Evolutionary conservation across 2,888 invertebrate genomes (phyloP).

Genomic region (Archips crataeganus): DNA sequence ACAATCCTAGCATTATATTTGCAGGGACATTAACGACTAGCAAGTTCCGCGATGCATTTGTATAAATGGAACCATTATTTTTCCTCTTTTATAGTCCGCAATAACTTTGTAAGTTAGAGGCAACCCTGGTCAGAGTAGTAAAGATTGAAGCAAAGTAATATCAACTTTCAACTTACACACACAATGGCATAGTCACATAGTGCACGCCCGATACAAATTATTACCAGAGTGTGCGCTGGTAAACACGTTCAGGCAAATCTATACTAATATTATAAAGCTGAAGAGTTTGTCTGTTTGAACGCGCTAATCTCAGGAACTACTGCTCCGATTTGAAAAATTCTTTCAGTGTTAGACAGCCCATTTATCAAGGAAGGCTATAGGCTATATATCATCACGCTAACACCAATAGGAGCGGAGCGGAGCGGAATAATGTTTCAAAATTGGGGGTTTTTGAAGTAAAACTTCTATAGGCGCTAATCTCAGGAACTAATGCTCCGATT

Average conservation of each 20-base stretch:
- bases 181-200: conserved; percentile 22
- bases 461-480: too few relatives aligned
- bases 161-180: conserved; percentile 37
- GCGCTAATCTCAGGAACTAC: too few relatives aligned
- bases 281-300: too few relatives aligned
- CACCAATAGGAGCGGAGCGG: too few relatives aligned
- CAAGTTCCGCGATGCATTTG: background rate
- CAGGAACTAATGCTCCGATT: too few relatives aligned
- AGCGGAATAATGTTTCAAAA: too few relatives aligned
- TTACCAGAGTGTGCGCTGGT: conserved; percentile 7
- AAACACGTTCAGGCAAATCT: conserved; percentile 19
- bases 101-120: background rate
- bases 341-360: too few relatives aligned
- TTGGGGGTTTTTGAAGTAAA: too few relatives aligned
- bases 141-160: conserved; percentile 37
- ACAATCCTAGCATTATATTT: background rate
- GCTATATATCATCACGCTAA: too few relatives aligned
- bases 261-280: too few relatives aligned
- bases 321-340: too few relatives aligned
- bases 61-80: conserved; percentile 1
- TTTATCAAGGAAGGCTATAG: too few relatives aligned
- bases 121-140: conserved; percentile 21
- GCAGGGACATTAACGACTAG: background rate
- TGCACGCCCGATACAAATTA: conserved; percentile 28
- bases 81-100: background rate